These are phyloP conservation scores for Gadopsis marmoratus DNA, from an alignment of 2,797 vertebrate species.

Conservation along the genomic window DNA sequence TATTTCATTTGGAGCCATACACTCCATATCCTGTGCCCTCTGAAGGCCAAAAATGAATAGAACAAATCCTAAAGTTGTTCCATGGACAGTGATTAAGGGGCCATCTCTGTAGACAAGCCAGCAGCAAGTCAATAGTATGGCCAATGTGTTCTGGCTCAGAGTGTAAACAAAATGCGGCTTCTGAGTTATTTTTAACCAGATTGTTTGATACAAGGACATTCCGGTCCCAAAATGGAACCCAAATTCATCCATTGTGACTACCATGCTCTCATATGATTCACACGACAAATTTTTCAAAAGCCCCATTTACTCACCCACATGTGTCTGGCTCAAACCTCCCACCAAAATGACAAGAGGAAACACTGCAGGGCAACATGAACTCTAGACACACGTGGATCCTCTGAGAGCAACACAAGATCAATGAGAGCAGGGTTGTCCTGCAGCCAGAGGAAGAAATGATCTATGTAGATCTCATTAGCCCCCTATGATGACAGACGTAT, in stretches of 20 bases:
- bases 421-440: conserved; percentile 72
- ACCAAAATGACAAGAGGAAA: conserved; percentile 23
- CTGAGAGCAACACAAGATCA: conserved; percentile 63
- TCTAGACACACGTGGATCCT: conserved; percentile 52
- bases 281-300: conserved; percentile 15
- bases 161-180: conserved; percentile 4
- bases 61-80: conserved; percentile 24
- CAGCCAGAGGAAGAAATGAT: conserved; percentile 73
- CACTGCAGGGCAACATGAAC: conserved; percentile 29
- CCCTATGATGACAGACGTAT: conserved; percentile 78
- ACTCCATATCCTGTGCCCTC: conserved; percentile 28
- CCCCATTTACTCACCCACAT: conserved; percentile 19
- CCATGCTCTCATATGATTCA: conserved; percentile 7
- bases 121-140: conserved; percentile 30
- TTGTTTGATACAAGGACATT: conserved; percentile 23
- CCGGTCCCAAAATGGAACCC: conserved; percentile 4
- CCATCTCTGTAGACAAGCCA: conserved; percentile 13
- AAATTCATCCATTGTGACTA: neutral
- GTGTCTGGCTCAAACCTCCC: conserved; percentile 1
- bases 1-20: conserved; percentile 42
- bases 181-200: neutral
- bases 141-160: conserved; percentile 10
- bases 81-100: conserved; percentile 16
- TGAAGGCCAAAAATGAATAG: conserved; percentile 23
- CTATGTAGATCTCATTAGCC: conserved; percentile 84